A percentile compares a stretch with the other conserved stretches of the same genome.
These are phyloP conservation scores for Pyrochroa serraticornis DNA, from an alignment of 2,888 invertebrate species.

Conservation along the genomic window DNA sequence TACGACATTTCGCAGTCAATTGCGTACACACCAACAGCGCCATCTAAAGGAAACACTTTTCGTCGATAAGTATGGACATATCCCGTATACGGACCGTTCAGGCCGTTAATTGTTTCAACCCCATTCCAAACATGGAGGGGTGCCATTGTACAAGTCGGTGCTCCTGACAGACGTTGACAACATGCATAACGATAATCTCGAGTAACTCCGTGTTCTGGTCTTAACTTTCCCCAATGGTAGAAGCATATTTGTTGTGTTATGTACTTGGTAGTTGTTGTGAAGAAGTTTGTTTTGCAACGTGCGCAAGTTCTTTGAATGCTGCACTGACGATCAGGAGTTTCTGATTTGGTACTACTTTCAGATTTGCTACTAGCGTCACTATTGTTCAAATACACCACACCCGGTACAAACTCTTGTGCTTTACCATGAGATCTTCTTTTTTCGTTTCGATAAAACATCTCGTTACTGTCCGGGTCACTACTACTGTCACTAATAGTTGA, in stretches of 20 bases:
- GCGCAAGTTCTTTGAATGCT: slow-evolving; percentile 62
- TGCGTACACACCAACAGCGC: slow-evolving; percentile 70
- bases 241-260: slow-evolving; percentile 75
- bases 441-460: too few relatives aligned
- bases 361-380: slow-evolving; percentile 22
- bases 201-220: slow-evolving; percentile 48
- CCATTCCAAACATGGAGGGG: slow-evolving; percentile 82
- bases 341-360: slow-evolving; percentile 46
- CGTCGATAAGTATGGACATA: slow-evolving; percentile 62
- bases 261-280: slow-evolving; percentile 75
- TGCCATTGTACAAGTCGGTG: slow-evolving; percentile 70
- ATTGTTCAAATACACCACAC: slow-evolving; percentile 12
- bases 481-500: too few relatives aligned
- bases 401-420: slow-evolving; percentile 71
- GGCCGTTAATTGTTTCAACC: slow-evolving; percentile 59
- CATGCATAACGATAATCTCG: slow-evolving; percentile 61
- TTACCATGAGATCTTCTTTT: too few relatives aligned
- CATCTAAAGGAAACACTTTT: slow-evolving; percentile 59
- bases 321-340: neutral
- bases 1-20: slow-evolving; percentile 98
- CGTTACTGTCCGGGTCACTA: too few relatives aligned
- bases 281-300: slow-evolving; percentile 75
- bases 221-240: slow-evolving; percentile 88
- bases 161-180: slow-evolving; percentile 62
- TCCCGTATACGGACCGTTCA: slow-evolving; percentile 71